Evolutionary conservation across 2,113 vertebrate species (phyloP).

Genomic region (Kobus ellipsiprymnus): DNA sequence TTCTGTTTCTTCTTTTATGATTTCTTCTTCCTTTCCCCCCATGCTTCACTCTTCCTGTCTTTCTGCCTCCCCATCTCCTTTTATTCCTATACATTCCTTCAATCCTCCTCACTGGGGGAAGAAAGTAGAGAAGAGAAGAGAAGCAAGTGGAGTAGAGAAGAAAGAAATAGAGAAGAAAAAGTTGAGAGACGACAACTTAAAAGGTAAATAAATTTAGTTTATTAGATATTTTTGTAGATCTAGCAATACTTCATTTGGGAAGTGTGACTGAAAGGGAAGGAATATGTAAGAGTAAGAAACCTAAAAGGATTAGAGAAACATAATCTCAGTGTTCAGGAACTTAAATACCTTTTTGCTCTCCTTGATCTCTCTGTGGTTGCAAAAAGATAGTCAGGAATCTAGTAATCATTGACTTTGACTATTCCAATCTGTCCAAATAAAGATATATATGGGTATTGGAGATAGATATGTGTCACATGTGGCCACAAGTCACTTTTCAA

Average conservation of each 20-base stretch:
- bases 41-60: constrained; percentile 32
- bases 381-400: constrained; percentile 20
- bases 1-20: constrained; percentile 44
- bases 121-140: constrained; percentile 76
- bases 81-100: constrained; percentile 50
- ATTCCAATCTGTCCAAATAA: constrained; percentile 49
- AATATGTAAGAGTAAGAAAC: constrained; percentile 12
- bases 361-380: background rate
- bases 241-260: constrained; percentile 57
- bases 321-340: background rate
- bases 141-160: constrained; percentile 73
- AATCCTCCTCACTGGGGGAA: constrained; percentile 68
- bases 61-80: constrained; percentile 41
- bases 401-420: background rate
- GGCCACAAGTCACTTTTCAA: background rate
- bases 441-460: constrained; percentile 68
- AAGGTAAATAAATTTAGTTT: constrained; percentile 71
- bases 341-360: constrained; percentile 20
- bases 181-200: constrained; percentile 68
- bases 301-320: constrained; percentile 15
- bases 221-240: constrained; percentile 59
- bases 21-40: constrained; percentile 63
- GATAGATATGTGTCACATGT: constrained; percentile 53
- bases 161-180: constrained; percentile 76
- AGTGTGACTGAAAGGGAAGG: constrained; percentile 26